These are phyloP conservation scores for Poecile montanus DNA, from an alignment of 2,797 vertebrate genomes.

Conservation along the genomic window DNA sequence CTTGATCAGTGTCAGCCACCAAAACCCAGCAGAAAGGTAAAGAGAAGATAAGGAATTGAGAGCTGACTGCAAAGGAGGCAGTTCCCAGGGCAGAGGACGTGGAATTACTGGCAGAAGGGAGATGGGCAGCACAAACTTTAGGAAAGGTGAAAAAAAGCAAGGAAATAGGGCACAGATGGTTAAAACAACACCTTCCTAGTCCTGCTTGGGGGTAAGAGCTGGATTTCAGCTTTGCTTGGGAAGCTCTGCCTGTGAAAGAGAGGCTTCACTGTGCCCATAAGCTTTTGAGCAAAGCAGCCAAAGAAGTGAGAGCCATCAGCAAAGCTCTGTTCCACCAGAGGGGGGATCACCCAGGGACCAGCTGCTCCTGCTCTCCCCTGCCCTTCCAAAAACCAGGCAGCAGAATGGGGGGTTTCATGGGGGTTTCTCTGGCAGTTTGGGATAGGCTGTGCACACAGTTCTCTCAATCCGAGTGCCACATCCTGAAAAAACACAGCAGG, in stretches of 20 bases:
- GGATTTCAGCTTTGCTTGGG: background rate
- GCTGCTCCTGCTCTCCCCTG: background rate
- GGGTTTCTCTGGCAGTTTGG: background rate
- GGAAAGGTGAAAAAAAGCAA: background rate
- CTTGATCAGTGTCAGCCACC: background rate
- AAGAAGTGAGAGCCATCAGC: background rate
- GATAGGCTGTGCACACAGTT: background rate
- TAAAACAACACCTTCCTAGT: background rate
- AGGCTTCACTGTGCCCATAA: background rate
- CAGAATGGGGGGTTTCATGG: too few relatives aligned
- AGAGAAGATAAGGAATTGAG: background rate
- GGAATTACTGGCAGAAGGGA: background rate
- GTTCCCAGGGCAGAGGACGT: accelerated
- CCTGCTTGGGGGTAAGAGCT: background rate
- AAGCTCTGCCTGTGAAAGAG: background rate
- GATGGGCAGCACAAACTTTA: background rate
- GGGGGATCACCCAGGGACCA: too few relatives aligned
- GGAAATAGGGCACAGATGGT: background rate
- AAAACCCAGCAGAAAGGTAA: background rate
- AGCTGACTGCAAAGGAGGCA: background rate
- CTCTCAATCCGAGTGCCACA: accelerated
- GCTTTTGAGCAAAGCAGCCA: background rate
- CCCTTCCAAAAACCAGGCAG: background rate
- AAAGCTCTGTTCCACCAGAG: background rate
- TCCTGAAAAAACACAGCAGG: background rate